phyloP scores from a whole-genome alignment of 2,113 vertebrate genomes.

The Hippocampus zosterae region DNA sequence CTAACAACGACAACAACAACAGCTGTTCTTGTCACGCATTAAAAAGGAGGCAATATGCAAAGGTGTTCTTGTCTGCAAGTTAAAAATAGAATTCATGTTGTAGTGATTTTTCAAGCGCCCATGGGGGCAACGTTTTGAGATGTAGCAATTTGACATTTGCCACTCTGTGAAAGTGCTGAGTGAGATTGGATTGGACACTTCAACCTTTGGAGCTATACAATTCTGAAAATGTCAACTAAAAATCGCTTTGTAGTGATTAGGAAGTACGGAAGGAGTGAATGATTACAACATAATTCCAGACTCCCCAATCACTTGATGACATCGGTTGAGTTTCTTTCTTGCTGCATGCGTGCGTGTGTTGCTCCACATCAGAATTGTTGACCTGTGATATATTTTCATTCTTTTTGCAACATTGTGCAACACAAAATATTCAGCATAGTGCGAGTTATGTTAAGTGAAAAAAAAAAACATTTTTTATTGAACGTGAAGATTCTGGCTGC shows the following conservation, averaged over 20 bases:
- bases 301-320: too few relatives aligned
- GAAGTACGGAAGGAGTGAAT: too few relatives aligned
- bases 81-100: conserved; percentile 6
- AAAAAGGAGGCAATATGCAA: background rate
- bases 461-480: background rate
- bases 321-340: too few relatives aligned
- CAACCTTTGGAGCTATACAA: too few relatives aligned
- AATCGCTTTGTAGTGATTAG: too few relatives aligned
- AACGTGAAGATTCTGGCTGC: conserved; percentile 3
- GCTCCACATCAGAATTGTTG: background rate
- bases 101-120: conserved; percentile 22
- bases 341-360: background rate
- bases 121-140: conserved; percentile 14
- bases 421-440: too few relatives aligned
- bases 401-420: too few relatives aligned
- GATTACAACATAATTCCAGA: too few relatives aligned
- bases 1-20: background rate
- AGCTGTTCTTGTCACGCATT: background rate
- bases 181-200: too few relatives aligned
- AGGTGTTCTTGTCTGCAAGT: background rate
- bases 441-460: background rate
- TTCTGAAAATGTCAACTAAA: too few relatives aligned
- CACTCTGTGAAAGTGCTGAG: too few relatives aligned
- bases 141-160: background rate
- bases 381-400: background rate